Conservation (phyloP, 2,113 vertebrate genomes). For the Prinia subflava region DNA sequence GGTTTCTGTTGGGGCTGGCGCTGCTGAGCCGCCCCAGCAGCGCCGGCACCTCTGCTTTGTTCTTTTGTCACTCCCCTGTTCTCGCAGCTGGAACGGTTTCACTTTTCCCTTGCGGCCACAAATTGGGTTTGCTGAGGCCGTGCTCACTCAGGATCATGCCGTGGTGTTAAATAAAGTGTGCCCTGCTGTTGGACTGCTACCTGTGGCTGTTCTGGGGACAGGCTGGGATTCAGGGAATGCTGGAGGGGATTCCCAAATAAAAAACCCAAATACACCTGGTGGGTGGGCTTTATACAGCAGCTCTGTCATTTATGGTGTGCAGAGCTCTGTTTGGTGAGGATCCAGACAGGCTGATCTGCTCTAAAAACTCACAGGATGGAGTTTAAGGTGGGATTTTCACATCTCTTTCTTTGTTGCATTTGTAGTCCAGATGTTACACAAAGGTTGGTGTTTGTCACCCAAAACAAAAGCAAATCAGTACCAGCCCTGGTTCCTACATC, state of each 20-base stretch:
- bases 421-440: neutral
- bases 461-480: neutral
- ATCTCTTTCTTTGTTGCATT: neutral
- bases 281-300: neutral
- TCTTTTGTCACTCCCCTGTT: neutral
- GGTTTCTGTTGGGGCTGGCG: fast-evolving
- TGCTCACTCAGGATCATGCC: neutral
- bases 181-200: neutral
- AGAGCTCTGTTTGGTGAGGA: neutral
- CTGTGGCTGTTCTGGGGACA: neutral
- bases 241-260: neutral
- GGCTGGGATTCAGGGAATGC: neutral
- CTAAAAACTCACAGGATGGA: neutral
- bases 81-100: neutral
- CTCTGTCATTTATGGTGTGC: fast-evolving
- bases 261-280: neutral
- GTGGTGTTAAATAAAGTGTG: neutral
- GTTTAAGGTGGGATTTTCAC: neutral
- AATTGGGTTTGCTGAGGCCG: neutral
- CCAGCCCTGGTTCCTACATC: neutral
- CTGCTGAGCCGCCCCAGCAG: neutral
- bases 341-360: neutral
- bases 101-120: neutral
- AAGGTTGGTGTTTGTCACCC: neutral
- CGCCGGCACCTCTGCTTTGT: neutral